phyloP scores from a whole-genome alignment of 2,888 invertebrate genomes.

The Anagyrus pseudococci region DNA sequence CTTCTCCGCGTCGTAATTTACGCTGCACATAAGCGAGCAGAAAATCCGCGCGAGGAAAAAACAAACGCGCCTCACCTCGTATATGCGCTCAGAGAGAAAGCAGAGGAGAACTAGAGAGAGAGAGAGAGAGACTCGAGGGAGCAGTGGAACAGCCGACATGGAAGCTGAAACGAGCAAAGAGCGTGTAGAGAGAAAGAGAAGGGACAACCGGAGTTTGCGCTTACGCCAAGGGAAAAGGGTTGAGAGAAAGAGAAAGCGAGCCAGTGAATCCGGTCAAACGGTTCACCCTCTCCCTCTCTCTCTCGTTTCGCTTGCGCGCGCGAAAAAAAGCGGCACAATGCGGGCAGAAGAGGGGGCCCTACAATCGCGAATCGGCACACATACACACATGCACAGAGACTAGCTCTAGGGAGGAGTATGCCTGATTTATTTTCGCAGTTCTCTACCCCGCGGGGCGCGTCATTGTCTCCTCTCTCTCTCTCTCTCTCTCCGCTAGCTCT shows the following conservation, averaged over 20 bases:
- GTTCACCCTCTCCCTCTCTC: no score
- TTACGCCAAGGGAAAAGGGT: constrained; percentile 33
- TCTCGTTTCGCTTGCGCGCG: constrained; percentile 40
- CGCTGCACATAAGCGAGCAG: no score
- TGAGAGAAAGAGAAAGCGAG: no score
- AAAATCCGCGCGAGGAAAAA: no score
- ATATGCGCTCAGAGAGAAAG: neutral
- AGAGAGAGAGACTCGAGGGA: neutral
- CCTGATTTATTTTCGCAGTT: constrained; percentile 57
- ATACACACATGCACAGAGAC: neutral
- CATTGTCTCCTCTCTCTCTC: constrained; percentile 47
- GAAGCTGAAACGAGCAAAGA: neutral
- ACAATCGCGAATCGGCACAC: constrained; percentile 52
- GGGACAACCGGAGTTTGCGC: neutral
- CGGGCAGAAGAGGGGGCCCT: constrained; percentile 56
- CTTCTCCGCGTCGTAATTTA: no score
- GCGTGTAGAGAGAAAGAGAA: neutral
- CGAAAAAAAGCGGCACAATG: constrained; percentile 44
- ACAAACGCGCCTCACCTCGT: no score
- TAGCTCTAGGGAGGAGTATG: constrained; percentile 30
- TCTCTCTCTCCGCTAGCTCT: no score
- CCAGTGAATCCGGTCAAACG: constrained; percentile 50
- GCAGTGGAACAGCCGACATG: neutral
- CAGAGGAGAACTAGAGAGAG: neutral
- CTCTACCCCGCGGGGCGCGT: constrained; percentile 45